phyloP scores from a whole-genome alignment of 2,113 vertebrate genomes.

The Epinephelus lanceolatus region DNA sequence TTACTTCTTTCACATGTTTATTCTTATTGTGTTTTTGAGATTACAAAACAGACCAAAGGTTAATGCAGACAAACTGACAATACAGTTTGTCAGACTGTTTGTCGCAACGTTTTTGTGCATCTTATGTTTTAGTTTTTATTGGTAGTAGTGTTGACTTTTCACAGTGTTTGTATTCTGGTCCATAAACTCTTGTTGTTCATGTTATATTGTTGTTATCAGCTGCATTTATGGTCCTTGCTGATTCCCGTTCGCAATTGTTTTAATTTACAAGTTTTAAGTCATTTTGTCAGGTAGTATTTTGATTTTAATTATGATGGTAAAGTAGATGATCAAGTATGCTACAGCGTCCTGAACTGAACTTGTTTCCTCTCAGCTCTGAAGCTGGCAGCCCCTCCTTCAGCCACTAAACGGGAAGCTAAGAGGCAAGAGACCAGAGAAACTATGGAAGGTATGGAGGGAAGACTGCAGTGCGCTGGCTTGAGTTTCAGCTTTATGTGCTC shows the following conservation, averaged over 20 bases:
- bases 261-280: background rate
- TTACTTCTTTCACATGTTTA: background rate
- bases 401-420: conserved; percentile 48
- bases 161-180: background rate
- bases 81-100: background rate
- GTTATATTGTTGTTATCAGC: conserved; percentile 3
- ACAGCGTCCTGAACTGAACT: conserved; percentile 20
- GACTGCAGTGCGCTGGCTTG: conserved; percentile 1
- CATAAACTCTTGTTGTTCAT: background rate
- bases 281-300: background rate
- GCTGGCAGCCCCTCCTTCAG: conserved; percentile 19
- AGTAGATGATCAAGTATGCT: background rate
- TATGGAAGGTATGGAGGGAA: conserved; percentile 49
- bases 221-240: background rate
- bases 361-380: conserved; percentile 56
- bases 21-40: background rate
- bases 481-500: conserved; percentile 17
- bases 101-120: background rate
- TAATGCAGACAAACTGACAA: background rate
- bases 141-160: background rate
- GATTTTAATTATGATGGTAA: conserved; percentile 1
- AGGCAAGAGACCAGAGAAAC: conserved; percentile 52
- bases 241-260: conserved; percentile 3
- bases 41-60: background rate
- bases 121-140: conserved; percentile 1